These are phyloP conservation scores for Thoracochromis brauschi DNA, from an alignment of 2,113 vertebrate species.

Conservation along the genomic window DNA sequence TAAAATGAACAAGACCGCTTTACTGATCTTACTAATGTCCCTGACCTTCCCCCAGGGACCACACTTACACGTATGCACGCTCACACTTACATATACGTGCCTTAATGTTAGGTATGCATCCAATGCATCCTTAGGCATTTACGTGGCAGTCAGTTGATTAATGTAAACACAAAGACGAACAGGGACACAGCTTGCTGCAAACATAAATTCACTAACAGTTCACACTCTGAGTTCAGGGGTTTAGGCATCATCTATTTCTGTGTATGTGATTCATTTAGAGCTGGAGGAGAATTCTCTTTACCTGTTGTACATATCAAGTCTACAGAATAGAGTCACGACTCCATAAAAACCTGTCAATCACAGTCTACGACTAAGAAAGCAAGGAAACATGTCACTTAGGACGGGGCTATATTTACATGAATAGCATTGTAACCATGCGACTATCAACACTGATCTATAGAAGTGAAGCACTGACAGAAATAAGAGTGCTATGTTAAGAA, in stretches of 20 bases:
- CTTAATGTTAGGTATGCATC: neutral
- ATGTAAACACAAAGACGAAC: neutral
- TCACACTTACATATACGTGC: neutral
- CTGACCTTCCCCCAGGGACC: conserved; percentile 51
- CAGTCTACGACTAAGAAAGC: conserved; percentile 18
- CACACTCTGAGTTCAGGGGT: neutral
- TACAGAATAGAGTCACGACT: neutral
- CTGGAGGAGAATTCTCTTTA: neutral
- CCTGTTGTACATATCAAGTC: neutral
- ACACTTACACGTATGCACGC: neutral
- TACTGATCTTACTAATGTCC: conserved; percentile 57
- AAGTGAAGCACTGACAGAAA: neutral
- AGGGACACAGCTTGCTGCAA: neutral
- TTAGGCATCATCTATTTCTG: neutral
- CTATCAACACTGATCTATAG: neutral
- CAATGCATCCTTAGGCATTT: neutral
- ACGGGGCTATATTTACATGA: conserved; percentile 15
- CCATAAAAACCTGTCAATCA: conserved; percentile 35
- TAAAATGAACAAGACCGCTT: conserved; percentile 63
- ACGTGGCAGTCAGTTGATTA: neutral
- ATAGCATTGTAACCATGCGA: neutral
- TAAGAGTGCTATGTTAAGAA: neutral
- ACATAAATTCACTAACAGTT: neutral
- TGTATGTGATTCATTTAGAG: neutral
- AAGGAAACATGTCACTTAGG: neutral